phyloP scores from a whole-genome alignment of 1,140 invertebrate species.

The Limonius californicus region DNA sequence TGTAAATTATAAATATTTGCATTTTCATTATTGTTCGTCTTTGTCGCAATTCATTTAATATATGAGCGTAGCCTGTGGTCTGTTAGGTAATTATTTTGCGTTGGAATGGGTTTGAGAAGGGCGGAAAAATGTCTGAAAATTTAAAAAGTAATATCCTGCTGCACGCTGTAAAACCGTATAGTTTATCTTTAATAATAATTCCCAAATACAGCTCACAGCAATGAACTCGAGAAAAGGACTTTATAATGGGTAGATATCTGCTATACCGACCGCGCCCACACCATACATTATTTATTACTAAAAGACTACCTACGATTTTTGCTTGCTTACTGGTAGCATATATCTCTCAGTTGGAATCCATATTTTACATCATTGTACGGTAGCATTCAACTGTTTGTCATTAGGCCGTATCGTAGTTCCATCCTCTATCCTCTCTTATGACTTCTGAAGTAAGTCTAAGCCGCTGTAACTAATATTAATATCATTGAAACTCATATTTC shows the following conservation, averaged over 20 bases:
- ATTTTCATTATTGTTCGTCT: conserved; percentile 15
- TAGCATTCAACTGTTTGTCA: conserved; percentile 16
- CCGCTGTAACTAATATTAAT: conserved; percentile 7
- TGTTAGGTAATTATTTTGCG: conserved; percentile 9
- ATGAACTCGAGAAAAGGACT: conserved; percentile 2
- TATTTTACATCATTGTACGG: conserved; percentile 18
- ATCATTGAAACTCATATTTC: conserved; percentile 8
- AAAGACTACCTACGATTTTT: conserved; percentile 8
- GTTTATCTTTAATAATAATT: conserved; percentile 13
- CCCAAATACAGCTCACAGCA: conserved; percentile 5
- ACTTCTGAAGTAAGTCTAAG: conserved; percentile 2
- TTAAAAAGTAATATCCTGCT: conserved; percentile 13
- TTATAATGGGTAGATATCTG: conserved; percentile 6
- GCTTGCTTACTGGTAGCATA: conserved; percentile 14
- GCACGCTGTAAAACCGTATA: background rate
- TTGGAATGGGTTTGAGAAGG: conserved; percentile 8
- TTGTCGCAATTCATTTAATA: conserved; percentile 5
- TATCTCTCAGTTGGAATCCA: conserved; percentile 19
- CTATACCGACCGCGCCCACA: conserved; percentile 1
- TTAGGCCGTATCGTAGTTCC: background rate
- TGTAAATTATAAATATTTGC: conserved; percentile 14
- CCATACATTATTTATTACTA: conserved; percentile 12
- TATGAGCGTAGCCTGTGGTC: conserved; percentile 10
- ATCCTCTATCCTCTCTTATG: background rate
- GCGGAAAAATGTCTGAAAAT: conserved; percentile 9